These are phyloP conservation scores for Bombus affinis DNA, from an alignment of 1,140 invertebrate genomes.

Conservation along the genomic window DNA sequence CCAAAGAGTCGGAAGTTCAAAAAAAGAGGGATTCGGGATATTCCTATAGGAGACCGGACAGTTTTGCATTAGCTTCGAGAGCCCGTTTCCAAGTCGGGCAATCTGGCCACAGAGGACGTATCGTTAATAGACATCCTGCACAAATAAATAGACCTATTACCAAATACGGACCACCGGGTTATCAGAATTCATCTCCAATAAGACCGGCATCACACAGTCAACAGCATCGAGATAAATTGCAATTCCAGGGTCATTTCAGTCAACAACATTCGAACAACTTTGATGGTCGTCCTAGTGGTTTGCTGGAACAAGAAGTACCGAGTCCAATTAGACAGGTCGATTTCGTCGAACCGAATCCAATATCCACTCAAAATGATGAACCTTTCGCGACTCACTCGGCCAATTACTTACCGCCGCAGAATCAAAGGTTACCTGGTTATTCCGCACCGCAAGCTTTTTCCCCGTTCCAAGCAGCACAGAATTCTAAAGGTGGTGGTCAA, in stretches of 20 bases:
- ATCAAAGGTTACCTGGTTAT: conserved; percentile 75
- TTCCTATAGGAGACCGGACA: conserved; percentile 65
- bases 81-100: conserved; percentile 54
- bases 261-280: conserved; percentile 60
- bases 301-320: conserved; percentile 64
- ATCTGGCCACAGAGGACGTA: conserved; percentile 54
- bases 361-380: conserved; percentile 77
- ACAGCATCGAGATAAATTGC: conserved; percentile 53
- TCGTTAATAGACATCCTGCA: conserved; percentile 62
- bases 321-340: conserved; percentile 70
- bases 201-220: conserved; percentile 29
- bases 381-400: conserved; percentile 76
- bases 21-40: conserved; percentile 76
- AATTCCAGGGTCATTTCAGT: conserved; percentile 28
- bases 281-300: conserved; percentile 20
- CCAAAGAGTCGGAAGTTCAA: conserved; percentile 57
- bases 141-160: conserved; percentile 73
- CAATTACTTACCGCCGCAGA: conserved; percentile 79
- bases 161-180: conserved; percentile 74
- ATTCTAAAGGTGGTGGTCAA: neutral
- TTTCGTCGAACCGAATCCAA: conserved; percentile 72
- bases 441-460: conserved; percentile 60
- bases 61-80: conserved; percentile 26
- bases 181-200: conserved; percentile 41
- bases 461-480: conserved; percentile 8